Percentiles rank a stretch among this genome's conserved stretches.
phyloP scores from a whole-genome alignment of 2,797 vertebrate genomes.

The Amblyraja radiata region DNA sequence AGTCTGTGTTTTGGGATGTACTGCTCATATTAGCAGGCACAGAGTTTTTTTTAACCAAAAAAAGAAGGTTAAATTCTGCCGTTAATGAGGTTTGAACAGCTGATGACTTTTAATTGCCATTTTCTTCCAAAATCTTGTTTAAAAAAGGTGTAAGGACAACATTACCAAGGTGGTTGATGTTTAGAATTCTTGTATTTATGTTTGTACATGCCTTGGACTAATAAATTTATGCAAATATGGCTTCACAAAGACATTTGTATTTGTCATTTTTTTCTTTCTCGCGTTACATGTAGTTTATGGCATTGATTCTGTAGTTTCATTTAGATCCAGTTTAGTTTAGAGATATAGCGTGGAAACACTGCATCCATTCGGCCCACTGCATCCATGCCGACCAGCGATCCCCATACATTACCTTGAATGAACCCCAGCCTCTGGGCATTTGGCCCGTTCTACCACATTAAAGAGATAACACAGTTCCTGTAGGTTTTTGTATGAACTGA shows the following conservation, averaged over 20 bases:
- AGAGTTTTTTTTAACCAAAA: neutral
- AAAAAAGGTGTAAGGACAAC: slow-evolving; percentile 16
- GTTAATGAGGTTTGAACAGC: slow-evolving; percentile 24
- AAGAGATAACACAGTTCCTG: neutral
- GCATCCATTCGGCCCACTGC: too few relatives aligned
- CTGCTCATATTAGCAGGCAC: neutral
- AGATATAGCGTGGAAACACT: too few relatives aligned
- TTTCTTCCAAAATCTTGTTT: slow-evolving; percentile 22
- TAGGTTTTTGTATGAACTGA: neutral
- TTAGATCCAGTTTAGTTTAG: too few relatives aligned
- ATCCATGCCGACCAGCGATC: too few relatives aligned
- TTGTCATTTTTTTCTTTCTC: neutral
- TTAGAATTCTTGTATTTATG: slow-evolving; percentile 36
- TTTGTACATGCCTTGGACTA: slow-evolving; percentile 33
- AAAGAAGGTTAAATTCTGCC: neutral
- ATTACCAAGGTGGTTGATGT: slow-evolving; percentile 31
- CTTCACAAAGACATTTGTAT: slow-evolving; percentile 11
- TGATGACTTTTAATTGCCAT: slow-evolving; percentile 6
- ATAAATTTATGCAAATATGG: slow-evolving; percentile 38
- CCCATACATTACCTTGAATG: neutral
- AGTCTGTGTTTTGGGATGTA: neutral
- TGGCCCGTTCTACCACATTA: neutral
- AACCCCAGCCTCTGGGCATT: neutral
- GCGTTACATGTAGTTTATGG: too few relatives aligned
- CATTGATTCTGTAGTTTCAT: too few relatives aligned